Evolutionary conservation across 2,797 vertebrate species (phyloP).

Genomic region (Phalanger gymnotis): DNA sequence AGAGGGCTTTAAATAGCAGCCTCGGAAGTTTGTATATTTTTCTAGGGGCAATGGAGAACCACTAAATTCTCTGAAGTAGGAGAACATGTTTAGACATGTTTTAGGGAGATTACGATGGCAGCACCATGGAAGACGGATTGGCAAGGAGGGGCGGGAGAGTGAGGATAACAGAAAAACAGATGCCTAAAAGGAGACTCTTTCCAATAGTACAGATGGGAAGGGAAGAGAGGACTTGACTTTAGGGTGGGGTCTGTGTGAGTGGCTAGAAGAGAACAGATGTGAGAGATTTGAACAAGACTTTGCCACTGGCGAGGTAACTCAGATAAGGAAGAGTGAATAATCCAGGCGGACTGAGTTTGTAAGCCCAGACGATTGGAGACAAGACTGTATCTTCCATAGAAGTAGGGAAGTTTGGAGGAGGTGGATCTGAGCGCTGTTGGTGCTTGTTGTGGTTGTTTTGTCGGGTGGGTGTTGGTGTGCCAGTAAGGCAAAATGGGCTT

Average conservation of each 20-base stretch:
- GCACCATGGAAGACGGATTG: not conserved
- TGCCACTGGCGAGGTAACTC: not conserved
- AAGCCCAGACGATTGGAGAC: not conserved
- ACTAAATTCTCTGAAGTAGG: not conserved
- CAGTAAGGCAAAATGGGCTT: too few relatives aligned
- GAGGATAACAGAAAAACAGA: not conserved
- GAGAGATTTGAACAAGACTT: not conserved
- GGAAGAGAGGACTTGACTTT: not conserved
- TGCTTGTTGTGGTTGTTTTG: not conserved
- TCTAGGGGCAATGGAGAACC: not conserved
- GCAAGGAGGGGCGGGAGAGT: not conserved
- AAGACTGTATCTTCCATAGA: not conserved
- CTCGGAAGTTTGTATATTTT: not conserved
- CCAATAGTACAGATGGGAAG: not conserved
- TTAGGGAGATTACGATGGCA: not conserved
- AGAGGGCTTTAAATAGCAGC: not conserved
- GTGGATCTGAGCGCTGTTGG: not conserved
- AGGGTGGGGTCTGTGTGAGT: not conserved
- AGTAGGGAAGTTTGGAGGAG: not conserved
- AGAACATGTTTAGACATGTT: not conserved
- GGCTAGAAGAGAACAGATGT: not conserved
- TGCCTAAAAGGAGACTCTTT: not conserved
- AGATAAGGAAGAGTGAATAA: not conserved
- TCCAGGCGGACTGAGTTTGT: not conserved
- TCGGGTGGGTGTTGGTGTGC: not conserved